Base-by-base conservation (phyloP, 2,113 vertebrate species). In the Chlamydotis undulata region DNA sequence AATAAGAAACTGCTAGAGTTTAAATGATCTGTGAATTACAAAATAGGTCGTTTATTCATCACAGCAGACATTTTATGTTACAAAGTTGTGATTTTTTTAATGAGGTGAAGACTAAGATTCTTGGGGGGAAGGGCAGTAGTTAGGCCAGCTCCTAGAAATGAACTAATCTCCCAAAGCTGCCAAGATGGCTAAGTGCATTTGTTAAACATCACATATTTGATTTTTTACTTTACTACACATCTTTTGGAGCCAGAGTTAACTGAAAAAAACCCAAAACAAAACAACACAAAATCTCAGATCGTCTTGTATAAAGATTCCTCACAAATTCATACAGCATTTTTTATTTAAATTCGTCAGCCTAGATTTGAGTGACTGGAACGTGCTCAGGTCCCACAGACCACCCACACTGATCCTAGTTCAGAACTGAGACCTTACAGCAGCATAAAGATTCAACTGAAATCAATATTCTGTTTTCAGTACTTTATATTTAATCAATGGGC, bases 71-170 rank as follows among this genome's bases (percentile, higher is more conserved):
- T 45, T 82, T 60, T 59, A 83, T 82, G 74, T 87, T 89, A 89
- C 77, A 89, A 95, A 97, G 87, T 82, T 91, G 94, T 96, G 95
- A 93, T 95, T 93, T 95, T 91, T 94, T 93, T 93, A 94, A 97
- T 83, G 90, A 97, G 78, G 88, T 86, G 68, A 90, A 93, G 47
- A 80, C 55, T 80, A 70, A 50, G n/a, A 89, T 76, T 79, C 76
- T 53, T 17, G 21, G 29, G 56, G 60, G 79, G 63, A 83, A 95
- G 63, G 69, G 74, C 52, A 79, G 39, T 43, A 68, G 49, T 79
- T 41, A 92, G 61, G 87, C 53, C 61, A 87, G 39, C 22, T 86
- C 57, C 50, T 59, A 83, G 68, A 92, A 90, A 89, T 16, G 14
- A 93, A 52, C 39, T 86, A 3, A 0, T 60, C 39, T 84, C 35